Evolutionary conservation across 2,888 invertebrate genomes (phyloP).

Genomic region (Aphodius granarius): DNA sequence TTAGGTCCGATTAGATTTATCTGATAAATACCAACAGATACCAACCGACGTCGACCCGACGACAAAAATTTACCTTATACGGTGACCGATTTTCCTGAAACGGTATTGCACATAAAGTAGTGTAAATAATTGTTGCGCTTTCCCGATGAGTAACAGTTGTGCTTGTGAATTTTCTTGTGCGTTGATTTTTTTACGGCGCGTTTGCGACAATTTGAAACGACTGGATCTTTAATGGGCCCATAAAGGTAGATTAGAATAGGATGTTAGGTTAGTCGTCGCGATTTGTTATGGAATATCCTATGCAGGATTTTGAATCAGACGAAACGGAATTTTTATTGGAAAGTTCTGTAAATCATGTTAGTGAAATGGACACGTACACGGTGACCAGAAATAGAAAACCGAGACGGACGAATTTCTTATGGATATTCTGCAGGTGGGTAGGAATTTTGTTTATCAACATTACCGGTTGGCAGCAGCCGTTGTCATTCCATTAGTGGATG

Average conservation of each 20-base stretch:
- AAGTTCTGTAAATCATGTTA: conserved; percentile 47
- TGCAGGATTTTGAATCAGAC: conserved; percentile 54
- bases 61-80: background rate
- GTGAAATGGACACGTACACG: conserved; percentile 50
- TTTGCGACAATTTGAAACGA: background rate
- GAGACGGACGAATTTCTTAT: conserved; percentile 43
- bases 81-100: background rate
- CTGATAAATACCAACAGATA: background rate
- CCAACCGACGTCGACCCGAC: background rate
- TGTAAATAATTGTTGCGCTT: background rate
- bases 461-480: conserved; percentile 17
- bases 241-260: conserved; percentile 1
- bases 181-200: background rate
- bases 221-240: background rate
- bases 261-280: conserved; percentile 19
- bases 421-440: conserved; percentile 48
- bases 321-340: conserved; percentile 54
- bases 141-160: background rate
- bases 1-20: background rate
- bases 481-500: background rate
- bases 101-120: background rate
- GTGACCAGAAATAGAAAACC: conserved; percentile 46
- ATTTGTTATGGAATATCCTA: conserved; percentile 52
- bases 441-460: conserved; percentile 19
- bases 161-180: background rate